A percentile compares a stretch with the other conserved stretches of the same genome.
Evolutionary conservation across 2,888 invertebrate species (phyloP).

Genomic region (Aporophyla nigra): DNA sequence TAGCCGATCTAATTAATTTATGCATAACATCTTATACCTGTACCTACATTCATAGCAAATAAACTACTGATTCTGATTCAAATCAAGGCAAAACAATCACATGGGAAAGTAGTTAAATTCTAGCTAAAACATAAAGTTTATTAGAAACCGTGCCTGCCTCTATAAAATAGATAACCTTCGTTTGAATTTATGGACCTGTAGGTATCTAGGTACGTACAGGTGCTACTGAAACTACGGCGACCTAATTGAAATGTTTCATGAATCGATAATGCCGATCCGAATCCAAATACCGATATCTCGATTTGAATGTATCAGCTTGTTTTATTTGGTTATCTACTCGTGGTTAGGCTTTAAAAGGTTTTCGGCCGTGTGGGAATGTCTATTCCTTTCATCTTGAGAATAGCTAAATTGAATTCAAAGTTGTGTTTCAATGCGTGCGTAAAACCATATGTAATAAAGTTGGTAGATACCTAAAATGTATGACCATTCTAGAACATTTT

Average conservation of each 20-base stretch:
- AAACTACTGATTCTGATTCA: too few relatives aligned
- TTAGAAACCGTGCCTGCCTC: not conserved
- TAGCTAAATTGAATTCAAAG: not conserved
- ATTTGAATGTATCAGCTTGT: slow-evolving; percentile 27
- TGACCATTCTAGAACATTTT: too few relatives aligned
- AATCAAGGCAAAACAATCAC: slow-evolving; percentile 3
- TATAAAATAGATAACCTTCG: slow-evolving; percentile 31
- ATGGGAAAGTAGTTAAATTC: slow-evolving; percentile 2
- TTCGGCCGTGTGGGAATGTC: not conserved
- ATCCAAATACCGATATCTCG: slow-evolving; percentile 24
- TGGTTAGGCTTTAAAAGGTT: too few relatives aligned
- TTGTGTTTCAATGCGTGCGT: not conserved
- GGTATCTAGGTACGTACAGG: not conserved
- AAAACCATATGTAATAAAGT: not conserved
- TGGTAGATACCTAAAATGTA: too few relatives aligned
- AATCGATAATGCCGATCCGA: slow-evolving; percentile 70
- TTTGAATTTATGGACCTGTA: slow-evolving; percentile 48
- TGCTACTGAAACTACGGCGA: slow-evolving; percentile 16
- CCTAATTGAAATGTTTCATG: slow-evolving; percentile 74
- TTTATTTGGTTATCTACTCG: not conserved
- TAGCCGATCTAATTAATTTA: too few relatives aligned
- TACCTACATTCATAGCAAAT: too few relatives aligned
- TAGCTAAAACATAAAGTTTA: slow-evolving; percentile 5
- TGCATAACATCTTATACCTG: too few relatives aligned
- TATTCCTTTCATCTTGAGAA: slow-evolving; percentile 6